Percentiles rank a stretch among this genome's conserved stretches.
Conservation (phyloP, 2,113 vertebrate genomes). For the Ursus arctos region DNA sequence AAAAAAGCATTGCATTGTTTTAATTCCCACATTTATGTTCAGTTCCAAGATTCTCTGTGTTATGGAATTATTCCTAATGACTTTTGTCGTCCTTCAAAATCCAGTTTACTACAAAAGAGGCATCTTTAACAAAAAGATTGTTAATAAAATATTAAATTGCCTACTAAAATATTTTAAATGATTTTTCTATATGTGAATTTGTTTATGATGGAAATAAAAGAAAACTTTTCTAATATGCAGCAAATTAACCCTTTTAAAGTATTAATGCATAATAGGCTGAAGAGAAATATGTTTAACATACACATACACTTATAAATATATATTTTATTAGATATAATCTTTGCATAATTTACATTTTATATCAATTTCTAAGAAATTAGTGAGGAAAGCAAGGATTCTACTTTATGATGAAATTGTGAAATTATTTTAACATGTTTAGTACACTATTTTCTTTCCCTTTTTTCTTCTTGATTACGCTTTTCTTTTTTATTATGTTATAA, state of each 20-base stretch:
- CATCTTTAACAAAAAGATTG: conserved; percentile 80
- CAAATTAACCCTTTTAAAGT: conserved; percentile 85
- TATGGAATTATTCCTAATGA: conserved; percentile 66
- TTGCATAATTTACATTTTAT: conserved; percentile 85
- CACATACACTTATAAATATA: conserved; percentile 75
- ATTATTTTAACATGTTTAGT: conserved; percentile 77
- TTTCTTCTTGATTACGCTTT: conserved; percentile 56
- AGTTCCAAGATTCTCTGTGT: conserved; percentile 51
- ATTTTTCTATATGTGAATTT: conserved; percentile 79
- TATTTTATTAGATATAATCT: conserved; percentile 84
- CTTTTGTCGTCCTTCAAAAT: conserved; percentile 71
- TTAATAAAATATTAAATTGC: conserved; percentile 89
- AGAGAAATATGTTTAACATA: conserved; percentile 79
- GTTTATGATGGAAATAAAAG: conserved; percentile 87
- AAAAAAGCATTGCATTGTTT: conserved; percentile 57
- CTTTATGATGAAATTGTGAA: conserved; percentile 78
- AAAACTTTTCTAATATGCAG: conserved; percentile 79
- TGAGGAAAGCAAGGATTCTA: conserved; percentile 67
- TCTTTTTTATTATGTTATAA: conserved; percentile 57
- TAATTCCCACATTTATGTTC: conserved; percentile 63
- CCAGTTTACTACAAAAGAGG: conserved; percentile 71
- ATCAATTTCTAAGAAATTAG: conserved; percentile 83
- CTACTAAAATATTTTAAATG: conserved; percentile 85
- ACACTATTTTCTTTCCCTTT: conserved; percentile 64
- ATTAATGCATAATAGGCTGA: conserved; percentile 81